Evolutionary conservation across 2,113 vertebrate species (phyloP).

Genomic region (Peromyscus californicus): DNA sequence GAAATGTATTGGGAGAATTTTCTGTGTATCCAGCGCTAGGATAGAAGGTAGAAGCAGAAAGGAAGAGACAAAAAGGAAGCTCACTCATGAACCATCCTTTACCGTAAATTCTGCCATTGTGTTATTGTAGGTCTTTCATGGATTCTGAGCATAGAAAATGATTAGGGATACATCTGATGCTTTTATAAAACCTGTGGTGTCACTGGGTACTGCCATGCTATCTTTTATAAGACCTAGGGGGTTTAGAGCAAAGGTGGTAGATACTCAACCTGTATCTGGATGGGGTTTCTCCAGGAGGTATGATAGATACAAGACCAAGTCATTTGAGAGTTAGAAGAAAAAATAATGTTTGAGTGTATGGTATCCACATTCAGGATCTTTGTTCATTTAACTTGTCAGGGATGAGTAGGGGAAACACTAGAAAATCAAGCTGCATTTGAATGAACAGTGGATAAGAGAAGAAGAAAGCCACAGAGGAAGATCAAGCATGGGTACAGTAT

Average conservation of each 20-base stretch:
- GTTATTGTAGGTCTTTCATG: neutral
- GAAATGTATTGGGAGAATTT: neutral
- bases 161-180: neutral
- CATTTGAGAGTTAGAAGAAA: neutral
- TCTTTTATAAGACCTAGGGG: neutral
- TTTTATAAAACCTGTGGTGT: neutral
- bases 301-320: neutral
- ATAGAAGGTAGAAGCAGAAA: neutral
- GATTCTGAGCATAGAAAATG: neutral
- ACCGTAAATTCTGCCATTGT: neutral
- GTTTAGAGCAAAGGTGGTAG: neutral
- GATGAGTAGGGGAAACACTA: neutral
- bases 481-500: neutral
- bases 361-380: too few relatives aligned
- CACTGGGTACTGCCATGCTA: neutral
- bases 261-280: neutral
- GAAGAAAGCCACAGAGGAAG: neutral
- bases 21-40: neutral
- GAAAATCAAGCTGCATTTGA: neutral
- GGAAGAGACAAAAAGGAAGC: accelerated
- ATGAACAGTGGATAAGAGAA: neutral
- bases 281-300: neutral
- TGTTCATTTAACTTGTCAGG: neutral
- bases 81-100: neutral
- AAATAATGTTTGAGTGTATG: neutral